Evolutionary conservation across 1,140 invertebrate species (phyloP).

Genomic region (Scaptomyza pallida): DNA sequence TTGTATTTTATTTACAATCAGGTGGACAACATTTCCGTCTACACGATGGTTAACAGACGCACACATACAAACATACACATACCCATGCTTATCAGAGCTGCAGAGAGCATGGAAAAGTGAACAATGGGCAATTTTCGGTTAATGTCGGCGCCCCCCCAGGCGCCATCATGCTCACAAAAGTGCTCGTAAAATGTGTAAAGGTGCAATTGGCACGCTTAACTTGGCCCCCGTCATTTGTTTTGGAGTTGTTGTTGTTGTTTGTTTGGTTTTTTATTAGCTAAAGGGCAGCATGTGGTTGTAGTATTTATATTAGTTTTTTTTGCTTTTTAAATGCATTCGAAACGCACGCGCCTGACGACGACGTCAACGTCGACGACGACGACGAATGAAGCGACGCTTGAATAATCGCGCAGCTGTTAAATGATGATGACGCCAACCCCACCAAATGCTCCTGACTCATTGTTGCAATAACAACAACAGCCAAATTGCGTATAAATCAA

Average conservation of each 20-base stretch:
- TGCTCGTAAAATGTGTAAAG: conserved; percentile 61
- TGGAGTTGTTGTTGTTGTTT: conserved; percentile 1
- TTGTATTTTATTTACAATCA: conserved; percentile 19
- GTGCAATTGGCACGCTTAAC: conserved; percentile 66
- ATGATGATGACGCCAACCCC: conserved; percentile 21
- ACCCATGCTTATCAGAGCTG: conserved; percentile 50
- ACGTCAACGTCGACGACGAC: conserved; percentile 5
- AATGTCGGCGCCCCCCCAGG: conserved; percentile 53
- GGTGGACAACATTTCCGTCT: conserved; percentile 43
- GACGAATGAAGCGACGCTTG: background rate
- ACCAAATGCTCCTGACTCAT: conserved; percentile 35
- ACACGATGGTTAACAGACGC: conserved; percentile 21
- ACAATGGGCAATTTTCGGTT: conserved; percentile 61
- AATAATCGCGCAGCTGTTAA: background rate
- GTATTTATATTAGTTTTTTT: conserved; percentile 1
- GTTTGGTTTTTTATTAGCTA: conserved; percentile 7
- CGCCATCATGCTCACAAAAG: conserved; percentile 61
- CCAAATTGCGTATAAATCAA: conserved; percentile 11
- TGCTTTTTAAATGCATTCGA: conserved; percentile 35
- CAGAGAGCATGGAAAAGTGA: conserved; percentile 43
- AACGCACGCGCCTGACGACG: conserved; percentile 50
- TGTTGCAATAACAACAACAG: conserved; percentile 16
- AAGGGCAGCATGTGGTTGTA: conserved; percentile 27
- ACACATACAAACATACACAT: conserved; percentile 2
- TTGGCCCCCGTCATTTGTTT: conserved; percentile 37